Percentiles rank a stretch among this genome's conserved stretches.
Evolutionary conservation across 2,797 vertebrate genomes (phyloP).

Genomic region (Lacerta viridis): DNA sequence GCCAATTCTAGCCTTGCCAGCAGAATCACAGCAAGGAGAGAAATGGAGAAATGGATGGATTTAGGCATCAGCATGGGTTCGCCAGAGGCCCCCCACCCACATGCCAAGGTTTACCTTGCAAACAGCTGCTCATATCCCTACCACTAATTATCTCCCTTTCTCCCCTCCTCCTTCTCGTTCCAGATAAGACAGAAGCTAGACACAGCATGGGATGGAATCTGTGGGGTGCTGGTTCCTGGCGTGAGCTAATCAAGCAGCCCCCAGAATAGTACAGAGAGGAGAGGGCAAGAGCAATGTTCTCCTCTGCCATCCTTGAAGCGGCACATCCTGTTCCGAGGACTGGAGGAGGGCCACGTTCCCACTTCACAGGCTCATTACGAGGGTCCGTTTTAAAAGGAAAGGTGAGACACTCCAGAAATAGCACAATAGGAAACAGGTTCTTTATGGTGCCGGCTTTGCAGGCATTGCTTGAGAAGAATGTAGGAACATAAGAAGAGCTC

Average conservation of each 20-base stretch:
- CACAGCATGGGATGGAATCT: conserved; percentile 22
- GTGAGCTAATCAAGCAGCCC: conserved; percentile 36
- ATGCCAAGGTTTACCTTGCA: conserved; percentile 23
- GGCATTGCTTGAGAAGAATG: no score
- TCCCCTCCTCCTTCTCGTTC: not conserved
- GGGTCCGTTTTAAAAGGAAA: not conserved
- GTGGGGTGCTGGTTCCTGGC: conserved; percentile 11
- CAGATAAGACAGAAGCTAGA: conserved; percentile 47
- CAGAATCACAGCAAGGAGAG: not conserved
- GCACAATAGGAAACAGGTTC: not conserved
- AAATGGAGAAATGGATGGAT: not conserved
- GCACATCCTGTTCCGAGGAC: conserved; percentile 25
- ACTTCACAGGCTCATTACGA: not conserved
- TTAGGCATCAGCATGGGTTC: not conserved
- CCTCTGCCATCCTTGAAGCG: conserved; percentile 16
- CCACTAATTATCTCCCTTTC: conserved; percentile 18
- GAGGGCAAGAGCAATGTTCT: conserved; percentile 11
- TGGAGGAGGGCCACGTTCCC: conserved; percentile 10
- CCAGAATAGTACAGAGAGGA: conserved; percentile 34
- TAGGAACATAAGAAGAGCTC: no score
- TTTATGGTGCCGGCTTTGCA: no score
- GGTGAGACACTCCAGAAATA: not conserved
- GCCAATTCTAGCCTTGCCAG: conserved; percentile 8
- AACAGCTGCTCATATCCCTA: not conserved
- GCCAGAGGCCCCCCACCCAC: no score